phyloP scores from a whole-genome alignment of 2,113 vertebrate genomes.

The Pyxicephalus adspersus region DNA sequence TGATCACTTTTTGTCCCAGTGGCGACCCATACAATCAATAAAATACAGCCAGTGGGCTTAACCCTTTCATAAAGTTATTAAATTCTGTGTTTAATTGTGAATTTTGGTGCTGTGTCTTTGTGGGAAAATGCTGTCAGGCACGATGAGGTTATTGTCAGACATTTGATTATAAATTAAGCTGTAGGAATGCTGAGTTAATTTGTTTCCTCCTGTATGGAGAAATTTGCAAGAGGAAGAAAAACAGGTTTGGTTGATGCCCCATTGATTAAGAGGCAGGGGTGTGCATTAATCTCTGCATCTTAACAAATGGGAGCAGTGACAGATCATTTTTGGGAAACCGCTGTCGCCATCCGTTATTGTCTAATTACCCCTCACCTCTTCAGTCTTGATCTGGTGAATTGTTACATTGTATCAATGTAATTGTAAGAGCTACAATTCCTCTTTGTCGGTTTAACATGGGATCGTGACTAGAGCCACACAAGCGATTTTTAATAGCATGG shows the following conservation, averaged over 20 bases:
- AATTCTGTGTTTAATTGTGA: conserved; percentile 1
- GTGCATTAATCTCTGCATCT: conserved; percentile 18
- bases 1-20: no score
- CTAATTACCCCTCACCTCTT: not conserved
- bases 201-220: conserved; percentile 9
- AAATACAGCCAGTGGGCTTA: no score
- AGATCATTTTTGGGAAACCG: conserved; percentile 8
- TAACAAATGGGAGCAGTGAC: not conserved
- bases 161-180: conserved; percentile 31
- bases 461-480: not conserved
- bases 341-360: not conserved
- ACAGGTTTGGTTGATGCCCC: conserved; percentile 13
- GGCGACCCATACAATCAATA: no score
- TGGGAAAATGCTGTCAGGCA: not conserved
- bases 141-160: conserved; percentile 16
- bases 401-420: no score
- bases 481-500: no score
- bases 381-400: no score
- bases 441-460: no score
- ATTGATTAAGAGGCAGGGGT: not conserved
- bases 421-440: no score
- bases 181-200: conserved; percentile 1
- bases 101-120: not conserved
- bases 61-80: conserved; percentile 1
- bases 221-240: conserved; percentile 13